A percentile compares a stretch with the other conserved stretches of the same genome.
These are phyloP conservation scores for Drosophila gunungcola DNA, from an alignment of 1,140 invertebrate species.

Conservation along the genomic window DNA sequence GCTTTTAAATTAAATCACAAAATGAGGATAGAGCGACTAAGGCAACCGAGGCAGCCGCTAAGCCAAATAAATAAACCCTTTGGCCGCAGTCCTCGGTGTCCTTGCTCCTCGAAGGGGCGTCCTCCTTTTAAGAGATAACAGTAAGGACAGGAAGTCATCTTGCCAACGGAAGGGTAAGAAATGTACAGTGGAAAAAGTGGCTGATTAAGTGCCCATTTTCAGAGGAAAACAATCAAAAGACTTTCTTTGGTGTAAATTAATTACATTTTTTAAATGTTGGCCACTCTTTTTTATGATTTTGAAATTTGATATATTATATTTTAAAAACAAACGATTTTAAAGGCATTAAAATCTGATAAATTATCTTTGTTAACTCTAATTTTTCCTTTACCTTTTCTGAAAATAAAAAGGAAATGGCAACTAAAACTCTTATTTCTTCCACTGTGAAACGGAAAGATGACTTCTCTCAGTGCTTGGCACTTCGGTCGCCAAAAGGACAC, in stretches of 20 bases:
- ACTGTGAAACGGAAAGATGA: constrained; percentile 6
- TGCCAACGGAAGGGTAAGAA: constrained; percentile 19
- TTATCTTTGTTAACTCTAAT: too few species aligned
- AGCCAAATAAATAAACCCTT: constrained; percentile 81
- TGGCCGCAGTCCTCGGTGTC: constrained; percentile 64
- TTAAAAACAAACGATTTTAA: too few species aligned
- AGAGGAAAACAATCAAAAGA: too few species aligned
- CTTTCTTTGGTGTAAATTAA: too few species aligned
- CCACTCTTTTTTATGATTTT: neutral
- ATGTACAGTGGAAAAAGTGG: constrained; percentile 8
- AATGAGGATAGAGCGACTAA: constrained; percentile 70
- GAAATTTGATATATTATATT: neutral
- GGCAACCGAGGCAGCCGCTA: constrained; percentile 54
- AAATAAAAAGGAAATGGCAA: neutral
- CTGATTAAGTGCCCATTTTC: neutral
- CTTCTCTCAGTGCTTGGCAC: constrained; percentile 51
- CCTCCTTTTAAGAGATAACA: constrained; percentile 51
- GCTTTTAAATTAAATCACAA: constrained; percentile 82
- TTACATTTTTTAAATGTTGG: too few species aligned
- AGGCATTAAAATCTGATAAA: too few species aligned
- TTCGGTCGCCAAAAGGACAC: constrained; percentile 54
- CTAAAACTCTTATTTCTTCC: neutral
- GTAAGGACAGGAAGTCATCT: constrained; percentile 69
- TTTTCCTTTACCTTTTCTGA: too few species aligned
- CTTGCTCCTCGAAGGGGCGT: constrained; percentile 49